phyloP scores from a whole-genome alignment of 2,113 vertebrate species.

The Kobus ellipsiprymnus region DNA sequence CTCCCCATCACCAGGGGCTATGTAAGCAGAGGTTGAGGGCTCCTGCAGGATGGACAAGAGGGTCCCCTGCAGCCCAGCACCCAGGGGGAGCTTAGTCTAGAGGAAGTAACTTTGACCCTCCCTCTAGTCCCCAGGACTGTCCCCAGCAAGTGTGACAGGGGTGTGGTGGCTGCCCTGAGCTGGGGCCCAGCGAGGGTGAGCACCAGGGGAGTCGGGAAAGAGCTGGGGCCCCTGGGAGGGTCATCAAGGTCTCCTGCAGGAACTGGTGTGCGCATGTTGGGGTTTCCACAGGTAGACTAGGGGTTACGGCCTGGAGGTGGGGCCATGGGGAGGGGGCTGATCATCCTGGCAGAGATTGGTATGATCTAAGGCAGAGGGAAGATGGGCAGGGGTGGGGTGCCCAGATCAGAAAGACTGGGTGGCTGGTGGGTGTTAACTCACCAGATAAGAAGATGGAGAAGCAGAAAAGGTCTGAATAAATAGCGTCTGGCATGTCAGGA shows the following conservation, averaged over 20 bases:
- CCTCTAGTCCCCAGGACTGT: not conserved
- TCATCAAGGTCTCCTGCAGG: not conserved
- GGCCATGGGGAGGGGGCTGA: accelerated
- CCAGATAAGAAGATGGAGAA: not conserved
- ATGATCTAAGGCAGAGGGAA: not conserved
- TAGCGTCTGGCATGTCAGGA: not conserved
- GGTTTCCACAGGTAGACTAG: not conserved
- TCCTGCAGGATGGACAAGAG: not conserved
- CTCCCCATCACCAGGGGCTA: accelerated
- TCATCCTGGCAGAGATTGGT: too few species aligned
- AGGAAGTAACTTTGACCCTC: not conserved
- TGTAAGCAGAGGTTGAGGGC: not conserved
- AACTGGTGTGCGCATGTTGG: accelerated
- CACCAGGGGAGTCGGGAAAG: not conserved
- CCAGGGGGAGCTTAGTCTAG: not conserved
- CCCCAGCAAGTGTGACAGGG: accelerated
- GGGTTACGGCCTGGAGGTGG: too few species aligned
- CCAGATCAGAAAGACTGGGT: too few species aligned
- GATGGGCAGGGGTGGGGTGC: accelerated
- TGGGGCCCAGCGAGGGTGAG: not conserved
- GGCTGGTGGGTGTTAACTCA: not conserved
- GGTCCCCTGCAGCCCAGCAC: not conserved
- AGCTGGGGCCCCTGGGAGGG: not conserved
- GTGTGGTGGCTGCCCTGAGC: not conserved
- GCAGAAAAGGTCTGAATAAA: too few species aligned